phyloP scores from a whole-genome alignment of 2,888 invertebrate genomes.

The Busseola fusca region DNA sequence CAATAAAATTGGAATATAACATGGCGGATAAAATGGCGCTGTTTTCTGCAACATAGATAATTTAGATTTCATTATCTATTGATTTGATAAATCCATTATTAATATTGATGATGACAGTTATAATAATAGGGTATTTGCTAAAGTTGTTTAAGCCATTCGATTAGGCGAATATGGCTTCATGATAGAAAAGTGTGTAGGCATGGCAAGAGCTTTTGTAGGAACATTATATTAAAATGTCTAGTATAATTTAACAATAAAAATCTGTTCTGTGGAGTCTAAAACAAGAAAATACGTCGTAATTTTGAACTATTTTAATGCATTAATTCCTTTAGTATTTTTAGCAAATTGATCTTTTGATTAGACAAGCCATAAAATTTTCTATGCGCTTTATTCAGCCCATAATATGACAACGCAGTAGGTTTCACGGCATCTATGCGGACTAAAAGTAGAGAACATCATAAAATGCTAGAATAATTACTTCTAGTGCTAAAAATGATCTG shows the following conservation, averaged over 20 bases:
- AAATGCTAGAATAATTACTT: not conserved
- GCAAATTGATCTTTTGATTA: not conserved
- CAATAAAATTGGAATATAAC: slow-evolving; percentile 53
- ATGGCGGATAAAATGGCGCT: slow-evolving; percentile 33
- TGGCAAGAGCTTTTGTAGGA: slow-evolving; percentile 15
- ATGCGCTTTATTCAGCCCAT: not conserved
- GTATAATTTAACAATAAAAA: slow-evolving; percentile 47
- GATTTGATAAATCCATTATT: slow-evolving; percentile 35
- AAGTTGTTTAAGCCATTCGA: slow-evolving; percentile 29
- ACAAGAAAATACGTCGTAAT: slow-evolving; percentile 20
- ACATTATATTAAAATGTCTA: slow-evolving; percentile 22
- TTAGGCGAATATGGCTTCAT: slow-evolving; percentile 17
- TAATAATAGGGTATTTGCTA: slow-evolving; percentile 33
- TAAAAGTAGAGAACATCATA: not conserved
- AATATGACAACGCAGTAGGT: too few relatives aligned
- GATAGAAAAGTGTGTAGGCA: slow-evolving; percentile 36
- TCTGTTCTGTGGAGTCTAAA: slow-evolving; percentile 15
- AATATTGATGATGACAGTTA: slow-evolving; percentile 43
- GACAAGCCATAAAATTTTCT: not conserved
- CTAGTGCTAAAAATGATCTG: too few relatives aligned
- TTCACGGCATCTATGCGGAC: not conserved
- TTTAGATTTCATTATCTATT: slow-evolving; percentile 40
- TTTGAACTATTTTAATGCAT: slow-evolving; percentile 15
- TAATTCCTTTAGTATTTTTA: not conserved
- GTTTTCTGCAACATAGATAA: slow-evolving; percentile 37